A percentile compares a stretch with the other conserved stretches of the same genome.
These are phyloP conservation scores for Oryzias celebensis DNA, from an alignment of 2,113 vertebrate species.

Conservation along the genomic window DNA sequence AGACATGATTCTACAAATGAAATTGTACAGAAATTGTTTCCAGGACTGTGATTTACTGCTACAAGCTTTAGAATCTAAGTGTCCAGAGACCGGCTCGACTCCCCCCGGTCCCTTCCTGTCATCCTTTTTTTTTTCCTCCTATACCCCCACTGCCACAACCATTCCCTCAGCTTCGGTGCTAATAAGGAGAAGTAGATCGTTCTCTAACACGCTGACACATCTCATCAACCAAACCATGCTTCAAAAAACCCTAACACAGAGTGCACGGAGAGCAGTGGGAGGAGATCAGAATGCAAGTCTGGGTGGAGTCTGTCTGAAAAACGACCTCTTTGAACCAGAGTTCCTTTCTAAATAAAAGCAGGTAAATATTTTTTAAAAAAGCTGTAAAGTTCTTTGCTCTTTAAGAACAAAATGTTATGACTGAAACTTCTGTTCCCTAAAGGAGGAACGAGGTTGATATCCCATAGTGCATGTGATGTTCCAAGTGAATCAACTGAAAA, in stretches of 20 bases:
- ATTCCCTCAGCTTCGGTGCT: conserved; percentile 39
- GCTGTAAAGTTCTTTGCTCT: no score
- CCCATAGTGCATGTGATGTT: no score
- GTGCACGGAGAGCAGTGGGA: conserved; percentile 6
- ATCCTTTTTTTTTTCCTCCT: conserved; percentile 30
- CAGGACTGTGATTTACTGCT: background rate
- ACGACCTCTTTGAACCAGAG: no score
- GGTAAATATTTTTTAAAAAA: no score
- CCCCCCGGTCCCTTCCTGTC: conserved; percentile 16
- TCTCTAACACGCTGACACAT: conserved; percentile 71
- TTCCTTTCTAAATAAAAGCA: no score
- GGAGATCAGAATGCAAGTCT: conserved; percentile 18
- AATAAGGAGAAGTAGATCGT: conserved; percentile 71
- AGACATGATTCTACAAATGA: no score
- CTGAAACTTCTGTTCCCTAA: no score
- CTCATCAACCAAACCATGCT: conserved; percentile 64
- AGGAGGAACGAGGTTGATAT: no score
- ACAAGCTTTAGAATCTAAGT: background rate
- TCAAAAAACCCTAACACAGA: conserved; percentile 37
- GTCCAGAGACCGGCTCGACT: conserved; percentile 7
- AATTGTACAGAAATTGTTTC: no score
- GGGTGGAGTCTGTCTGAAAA: background rate
- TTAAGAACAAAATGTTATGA: no score
- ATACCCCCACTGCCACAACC: background rate
- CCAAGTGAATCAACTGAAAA: no score